Evolutionary conservation across 2,113 vertebrate species (phyloP).

Genomic region (Lagopus leucura): DNA sequence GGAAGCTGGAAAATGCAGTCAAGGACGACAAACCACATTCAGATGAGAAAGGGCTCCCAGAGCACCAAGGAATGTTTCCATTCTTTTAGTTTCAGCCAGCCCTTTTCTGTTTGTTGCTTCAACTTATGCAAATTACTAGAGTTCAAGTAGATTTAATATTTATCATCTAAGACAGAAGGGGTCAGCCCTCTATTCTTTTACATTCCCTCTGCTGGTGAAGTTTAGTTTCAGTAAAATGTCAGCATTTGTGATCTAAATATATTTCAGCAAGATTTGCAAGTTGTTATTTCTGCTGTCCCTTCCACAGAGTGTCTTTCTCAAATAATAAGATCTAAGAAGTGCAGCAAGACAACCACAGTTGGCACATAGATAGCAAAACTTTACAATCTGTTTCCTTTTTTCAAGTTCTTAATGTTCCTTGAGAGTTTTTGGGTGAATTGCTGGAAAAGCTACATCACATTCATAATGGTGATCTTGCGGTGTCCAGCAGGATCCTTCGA

Average conservation of each 20-base stretch:
- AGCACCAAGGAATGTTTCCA: slow-evolving; percentile 20
- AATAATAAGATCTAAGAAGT: neutral
- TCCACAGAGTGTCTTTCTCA: neutral
- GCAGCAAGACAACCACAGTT: neutral
- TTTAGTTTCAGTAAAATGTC: slow-evolving; percentile 31
- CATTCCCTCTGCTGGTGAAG: slow-evolving; percentile 13
- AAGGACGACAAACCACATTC: slow-evolving; percentile 9
- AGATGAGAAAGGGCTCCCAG: slow-evolving; percentile 40
- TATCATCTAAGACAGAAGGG: slow-evolving; percentile 51
- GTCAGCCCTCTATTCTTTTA: slow-evolving; percentile 11
- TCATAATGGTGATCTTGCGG: neutral
- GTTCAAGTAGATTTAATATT: slow-evolving; percentile 64
- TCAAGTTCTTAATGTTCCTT: neutral
- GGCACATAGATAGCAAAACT: neutral
- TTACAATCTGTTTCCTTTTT: neutral
- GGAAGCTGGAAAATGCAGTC: slow-evolving; percentile 46
- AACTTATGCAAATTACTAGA: slow-evolving; percentile 57
- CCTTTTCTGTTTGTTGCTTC: slow-evolving; percentile 66
- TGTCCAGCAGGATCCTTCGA: neutral
- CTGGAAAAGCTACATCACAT: neutral
- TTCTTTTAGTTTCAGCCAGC: slow-evolving; percentile 63
- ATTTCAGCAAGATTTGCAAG: slow-evolving; percentile 11
- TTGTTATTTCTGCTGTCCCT: slow-evolving; percentile 27
- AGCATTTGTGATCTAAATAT: slow-evolving; percentile 40
- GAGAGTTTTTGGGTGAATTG: neutral